Conservation (phyloP, 2,888 invertebrate species). For the Chrysolina americana region DNA sequence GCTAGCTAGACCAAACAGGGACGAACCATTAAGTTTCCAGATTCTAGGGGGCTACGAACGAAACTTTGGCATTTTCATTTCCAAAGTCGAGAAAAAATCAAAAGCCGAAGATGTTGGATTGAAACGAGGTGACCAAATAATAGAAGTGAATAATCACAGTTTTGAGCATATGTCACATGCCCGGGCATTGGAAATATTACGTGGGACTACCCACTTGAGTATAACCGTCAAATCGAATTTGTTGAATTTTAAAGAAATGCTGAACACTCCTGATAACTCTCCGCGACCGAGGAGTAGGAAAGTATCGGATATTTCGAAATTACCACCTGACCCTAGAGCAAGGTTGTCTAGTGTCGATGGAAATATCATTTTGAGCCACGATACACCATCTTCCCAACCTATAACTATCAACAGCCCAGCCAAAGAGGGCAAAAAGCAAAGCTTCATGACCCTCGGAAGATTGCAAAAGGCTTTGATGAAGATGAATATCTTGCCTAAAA, state of each 20-base stretch:
- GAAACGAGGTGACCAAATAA: conserved; percentile 96
- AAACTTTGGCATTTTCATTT: conserved; percentile 90
- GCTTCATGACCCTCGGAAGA: conserved; percentile 91
- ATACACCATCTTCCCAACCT: conserved; percentile 71
- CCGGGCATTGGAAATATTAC: conserved; percentile 92
- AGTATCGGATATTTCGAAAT: conserved; percentile 75
- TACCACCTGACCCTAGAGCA: conserved; percentile 80
- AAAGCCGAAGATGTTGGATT: conserved; percentile 97
- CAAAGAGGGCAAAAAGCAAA: conserved; percentile 74
- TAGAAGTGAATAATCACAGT: conserved; percentile 98
- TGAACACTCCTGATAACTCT: conserved; percentile 84
- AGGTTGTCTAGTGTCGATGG: conserved; percentile 85
- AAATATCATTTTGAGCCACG: conserved; percentile 62
- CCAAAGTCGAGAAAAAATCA: conserved; percentile 92
- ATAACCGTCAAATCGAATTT: conserved; percentile 98
- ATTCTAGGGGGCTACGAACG: conserved; percentile 95
- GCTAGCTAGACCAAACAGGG: conserved; percentile 91
- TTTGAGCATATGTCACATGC: conserved; percentile 94
- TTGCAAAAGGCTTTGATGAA: conserved; percentile 89
- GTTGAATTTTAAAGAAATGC: conserved; percentile 86
- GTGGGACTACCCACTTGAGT: conserved; percentile 95
- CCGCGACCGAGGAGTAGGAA: conserved; percentile 78
- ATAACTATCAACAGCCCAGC: conserved; percentile 77
- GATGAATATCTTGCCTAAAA: conserved; percentile 91
- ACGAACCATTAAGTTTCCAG: conserved; percentile 93